Evolutionary conservation across 2,888 invertebrate species (phyloP).

Genomic region (Apamea sordens): DNA sequence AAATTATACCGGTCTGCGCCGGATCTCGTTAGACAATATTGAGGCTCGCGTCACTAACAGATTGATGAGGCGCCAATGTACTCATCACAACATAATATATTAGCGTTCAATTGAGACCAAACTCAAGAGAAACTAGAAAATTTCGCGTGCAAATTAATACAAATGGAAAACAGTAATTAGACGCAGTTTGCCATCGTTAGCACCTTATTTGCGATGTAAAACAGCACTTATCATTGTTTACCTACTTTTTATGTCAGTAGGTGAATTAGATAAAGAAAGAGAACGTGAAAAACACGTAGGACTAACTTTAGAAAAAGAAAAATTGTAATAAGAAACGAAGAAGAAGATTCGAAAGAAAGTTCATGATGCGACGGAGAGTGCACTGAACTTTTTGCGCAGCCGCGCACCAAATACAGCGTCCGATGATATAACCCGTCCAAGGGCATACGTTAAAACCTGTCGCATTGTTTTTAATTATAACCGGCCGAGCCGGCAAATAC

Average conservation of each 20-base stretch:
- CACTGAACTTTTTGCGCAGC: conserved; percentile 81
- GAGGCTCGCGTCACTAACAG: conserved; percentile 70
- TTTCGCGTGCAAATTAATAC: conserved; percentile 62
- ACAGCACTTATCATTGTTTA: conserved; percentile 75
- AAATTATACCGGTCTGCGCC: conserved; percentile 76
- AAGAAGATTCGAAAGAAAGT: conserved; percentile 44
- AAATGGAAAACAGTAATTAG: conserved; percentile 74
- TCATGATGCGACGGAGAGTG: conserved; percentile 69
- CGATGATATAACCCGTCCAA: conserved; percentile 82
- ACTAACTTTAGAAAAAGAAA: conserved; percentile 67
- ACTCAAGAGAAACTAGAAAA: conserved; percentile 65
- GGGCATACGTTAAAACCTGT: conserved; percentile 79
- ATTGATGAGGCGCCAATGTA: conserved; percentile 79
- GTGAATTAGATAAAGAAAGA: conserved; percentile 81
- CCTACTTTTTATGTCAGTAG: conserved; percentile 80
- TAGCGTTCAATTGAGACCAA: conserved; percentile 72
- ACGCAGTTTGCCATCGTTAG: conserved; percentile 62
- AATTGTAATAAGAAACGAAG: conserved; percentile 37
- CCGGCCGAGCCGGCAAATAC: conserved; percentile 60
- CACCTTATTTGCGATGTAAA: conserved; percentile 73
- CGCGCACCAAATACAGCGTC: conserved; percentile 75
- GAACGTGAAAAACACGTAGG: conserved; percentile 75
- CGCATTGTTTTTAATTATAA: conserved; percentile 75
- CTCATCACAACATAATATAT: conserved; percentile 68
- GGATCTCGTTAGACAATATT: conserved; percentile 74